These are phyloP conservation scores for Apamea monoglypha DNA, from an alignment of 2,888 invertebrate genomes.

Conservation along the genomic window DNA sequence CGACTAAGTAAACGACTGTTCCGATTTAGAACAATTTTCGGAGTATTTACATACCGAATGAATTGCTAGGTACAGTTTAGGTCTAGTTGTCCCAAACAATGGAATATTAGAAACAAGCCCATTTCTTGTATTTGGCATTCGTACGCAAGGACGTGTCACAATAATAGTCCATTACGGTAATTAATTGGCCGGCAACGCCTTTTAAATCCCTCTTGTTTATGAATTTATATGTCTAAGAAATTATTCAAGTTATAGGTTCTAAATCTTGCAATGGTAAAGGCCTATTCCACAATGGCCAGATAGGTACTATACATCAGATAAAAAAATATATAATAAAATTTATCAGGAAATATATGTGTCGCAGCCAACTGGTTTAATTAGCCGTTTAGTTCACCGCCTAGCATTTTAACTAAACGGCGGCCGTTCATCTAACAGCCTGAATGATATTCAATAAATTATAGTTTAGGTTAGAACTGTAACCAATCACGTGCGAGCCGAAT, in stretches of 20 bases:
- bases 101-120: conserved; percentile 58
- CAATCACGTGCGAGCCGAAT: no score
- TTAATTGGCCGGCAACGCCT: conserved; percentile 28
- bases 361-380: no score
- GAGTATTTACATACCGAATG: conserved; percentile 37
- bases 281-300: no score
- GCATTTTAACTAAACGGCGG: no score
- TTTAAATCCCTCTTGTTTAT: neutral
- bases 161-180: conserved; percentile 31
- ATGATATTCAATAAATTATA: no score
- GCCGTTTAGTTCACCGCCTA: no score
- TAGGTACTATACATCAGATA: no score
- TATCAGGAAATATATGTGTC: no score
- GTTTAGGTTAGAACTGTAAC: no score
- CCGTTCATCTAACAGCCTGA: no score
- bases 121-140: conserved; percentile 31
- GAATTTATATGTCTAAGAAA: neutral
- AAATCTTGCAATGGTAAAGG: neutral
- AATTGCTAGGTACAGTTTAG: conserved; percentile 55
- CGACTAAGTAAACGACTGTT: conserved; percentile 30
- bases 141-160: conserved; percentile 33
- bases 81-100: conserved; percentile 74
- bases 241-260: neutral
- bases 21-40: conserved; percentile 16
- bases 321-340: no score